These are phyloP conservation scores for Drepana falcataria DNA, from an alignment of 2,888 invertebrate species.

Conservation along the genomic window DNA sequence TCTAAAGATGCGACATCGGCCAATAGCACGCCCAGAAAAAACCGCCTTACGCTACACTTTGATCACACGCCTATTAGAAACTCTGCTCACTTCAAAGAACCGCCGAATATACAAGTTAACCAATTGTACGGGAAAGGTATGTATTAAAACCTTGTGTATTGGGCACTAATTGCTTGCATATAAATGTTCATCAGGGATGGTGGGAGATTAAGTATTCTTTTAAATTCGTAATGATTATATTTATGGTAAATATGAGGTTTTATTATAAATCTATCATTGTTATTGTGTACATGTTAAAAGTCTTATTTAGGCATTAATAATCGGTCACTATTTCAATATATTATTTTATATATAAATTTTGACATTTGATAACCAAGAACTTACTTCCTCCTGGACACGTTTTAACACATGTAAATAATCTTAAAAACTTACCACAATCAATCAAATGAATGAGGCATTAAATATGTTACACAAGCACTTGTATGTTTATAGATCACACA, in stretches of 20 bases:
- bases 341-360: too few species aligned
- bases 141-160: constrained; percentile 10
- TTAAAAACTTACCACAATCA: neutral
- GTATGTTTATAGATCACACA: constrained; percentile 74
- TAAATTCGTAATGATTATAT: too few species aligned
- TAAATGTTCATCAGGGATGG: too few species aligned
- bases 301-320: too few species aligned
- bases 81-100: constrained; percentile 87
- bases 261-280: too few species aligned
- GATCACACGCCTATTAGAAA: constrained; percentile 84
- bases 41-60: constrained; percentile 85
- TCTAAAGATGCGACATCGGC: constrained; percentile 54
- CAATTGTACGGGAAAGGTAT: constrained; percentile 61
- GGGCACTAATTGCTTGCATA: neutral
- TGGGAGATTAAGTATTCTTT: too few species aligned
- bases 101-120: constrained; percentile 57
- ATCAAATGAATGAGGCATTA: neutral
- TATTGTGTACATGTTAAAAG: too few species aligned
- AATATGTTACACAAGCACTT: constrained; percentile 12
- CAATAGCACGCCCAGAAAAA: constrained; percentile 76
- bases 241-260: too few species aligned
- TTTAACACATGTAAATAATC: neutral
- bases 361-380: neutral
- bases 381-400: neutral
- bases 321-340: too few species aligned